A percentile compares a stretch with the other conserved stretches of the same genome.
These are phyloP conservation scores for Keiferia lycopersicella DNA, from an alignment of 2,888 invertebrate genomes.

Conservation along the genomic window DNA sequence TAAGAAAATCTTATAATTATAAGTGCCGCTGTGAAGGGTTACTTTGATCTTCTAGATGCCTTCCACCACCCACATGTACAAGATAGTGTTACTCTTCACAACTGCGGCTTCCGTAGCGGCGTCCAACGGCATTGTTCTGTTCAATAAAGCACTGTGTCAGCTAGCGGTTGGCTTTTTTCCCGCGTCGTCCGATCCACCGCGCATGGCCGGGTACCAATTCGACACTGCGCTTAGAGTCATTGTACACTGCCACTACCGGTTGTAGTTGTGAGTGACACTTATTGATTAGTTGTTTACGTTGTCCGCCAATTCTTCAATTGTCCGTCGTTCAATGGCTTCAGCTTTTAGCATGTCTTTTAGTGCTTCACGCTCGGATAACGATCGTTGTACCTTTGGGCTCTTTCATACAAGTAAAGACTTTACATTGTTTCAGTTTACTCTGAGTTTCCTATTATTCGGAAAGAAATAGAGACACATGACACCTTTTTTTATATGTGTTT, in stretches of 20 bases:
- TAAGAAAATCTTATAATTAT: too few relatives aligned
- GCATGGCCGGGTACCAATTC: constrained; percentile 52
- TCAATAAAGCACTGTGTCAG: constrained; percentile 78
- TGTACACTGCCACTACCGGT: constrained; percentile 19
- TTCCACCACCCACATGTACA: not conserved
- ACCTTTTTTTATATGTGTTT: too few relatives aligned
- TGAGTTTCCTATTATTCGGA: too few relatives aligned
- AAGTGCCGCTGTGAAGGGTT: too few relatives aligned
- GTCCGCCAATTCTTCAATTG: not conserved
- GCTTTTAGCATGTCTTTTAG: not conserved
- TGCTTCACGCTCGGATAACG: not conserved
- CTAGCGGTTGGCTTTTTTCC: constrained; percentile 75
- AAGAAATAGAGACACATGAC: too few relatives aligned
- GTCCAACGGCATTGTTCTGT: constrained; percentile 69
- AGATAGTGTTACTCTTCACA: not conserved
- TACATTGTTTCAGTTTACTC: too few relatives aligned
- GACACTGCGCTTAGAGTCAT: constrained; percentile 42
- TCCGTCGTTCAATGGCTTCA: not conserved
- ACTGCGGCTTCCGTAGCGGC: constrained; percentile 36
- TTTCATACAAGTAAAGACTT: too few relatives aligned
- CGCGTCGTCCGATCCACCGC: constrained; percentile 55
- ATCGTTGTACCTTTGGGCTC: too few relatives aligned
- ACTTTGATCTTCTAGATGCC: too few relatives aligned
- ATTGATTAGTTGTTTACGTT: not conserved
- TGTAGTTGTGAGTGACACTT: not conserved